A percentile compares a stretch with the other conserved stretches of the same genome.
phyloP scores from a whole-genome alignment of 2,797 vertebrate species.

The Falco peregrinus region DNA sequence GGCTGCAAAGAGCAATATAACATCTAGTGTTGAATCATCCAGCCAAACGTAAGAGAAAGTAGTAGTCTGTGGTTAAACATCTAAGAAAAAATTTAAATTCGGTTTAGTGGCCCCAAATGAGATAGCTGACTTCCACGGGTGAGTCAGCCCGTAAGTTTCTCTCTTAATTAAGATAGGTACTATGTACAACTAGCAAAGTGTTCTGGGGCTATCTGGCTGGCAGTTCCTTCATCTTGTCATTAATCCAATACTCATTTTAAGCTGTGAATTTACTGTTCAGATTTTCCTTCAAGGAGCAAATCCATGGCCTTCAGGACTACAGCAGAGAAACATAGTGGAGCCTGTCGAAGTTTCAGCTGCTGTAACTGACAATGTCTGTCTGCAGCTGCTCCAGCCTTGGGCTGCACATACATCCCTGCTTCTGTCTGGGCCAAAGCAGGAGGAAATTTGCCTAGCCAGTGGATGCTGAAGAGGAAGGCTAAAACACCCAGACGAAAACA shows the following conservation, averaged over 20 bases:
- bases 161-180: neutral
- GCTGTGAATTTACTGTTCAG: neutral
- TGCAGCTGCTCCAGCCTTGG: neutral
- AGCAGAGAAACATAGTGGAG: neutral
- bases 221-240: conserved; percentile 13
- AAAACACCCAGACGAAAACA: neutral
- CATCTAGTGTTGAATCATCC: neutral
- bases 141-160: neutral
- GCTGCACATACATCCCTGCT: neutral
- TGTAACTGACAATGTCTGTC: neutral
- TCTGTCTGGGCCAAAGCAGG: neutral
- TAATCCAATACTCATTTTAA: conserved; percentile 15
- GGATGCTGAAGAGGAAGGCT: neutral
- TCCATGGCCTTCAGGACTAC: neutral
- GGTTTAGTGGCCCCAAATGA: neutral
- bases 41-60: neutral
- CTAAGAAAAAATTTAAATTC: neutral
- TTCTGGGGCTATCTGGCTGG: neutral
- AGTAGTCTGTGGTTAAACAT: conserved; percentile 12
- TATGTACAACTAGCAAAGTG: neutral
- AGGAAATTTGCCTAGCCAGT: neutral
- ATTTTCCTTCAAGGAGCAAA: neutral
- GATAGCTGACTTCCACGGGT: neutral
- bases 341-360: neutral
- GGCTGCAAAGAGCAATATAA: neutral